Evolutionary conservation across 2,888 invertebrate species (phyloP), one percentile per base, ranked within the genome.

Genomic region (Mesorhabditis belari): DNA sequence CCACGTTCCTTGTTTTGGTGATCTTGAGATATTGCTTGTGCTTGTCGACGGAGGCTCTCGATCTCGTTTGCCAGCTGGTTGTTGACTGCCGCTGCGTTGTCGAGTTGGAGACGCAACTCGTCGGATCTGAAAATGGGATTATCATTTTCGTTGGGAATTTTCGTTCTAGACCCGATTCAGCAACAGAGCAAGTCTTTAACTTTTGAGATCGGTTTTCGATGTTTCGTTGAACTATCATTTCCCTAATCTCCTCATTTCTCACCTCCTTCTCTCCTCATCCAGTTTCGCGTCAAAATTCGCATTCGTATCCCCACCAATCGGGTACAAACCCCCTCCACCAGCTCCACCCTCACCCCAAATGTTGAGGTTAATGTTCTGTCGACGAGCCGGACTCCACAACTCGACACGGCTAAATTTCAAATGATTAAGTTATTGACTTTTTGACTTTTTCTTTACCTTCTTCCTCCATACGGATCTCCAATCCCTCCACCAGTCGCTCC

Each of bases 181-280:
- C 55, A 19, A 17, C 12, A 9, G 55, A 29, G 5, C 17, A 19
- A 12, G 55, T 26, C 21, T 35, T 19, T 3, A 17, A 29, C 21
- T 57, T 25, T 26, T 19, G n/a, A n/a, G n/a, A n/a, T n/a, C n/a
- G n/a, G n/a, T n/a, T n/a, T n/a, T n/a, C n/a, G n/a, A n/a, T n/a
- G 54, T 54, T 6, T 5, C 26, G 5, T 5, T 5, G 5, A 6
- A 27, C 28, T n/a, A n/a, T n/a, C n/a, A n/a, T n/a, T n/a, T n/a
- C n/a, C n/a, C n/a, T n/a, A n/a, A 21, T n/a, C 12, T 1, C 23
- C 5, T 26, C 4, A 25, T 35, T 24, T 12, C 57, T 12, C 28
- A 73, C 71, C 77, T 65, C 68, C 77, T 64, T 52, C 77, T 68
- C 61, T 79, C 79, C 53, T 79, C 79, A 58, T 79, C 79, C 44